phyloP scores from a whole-genome alignment of 1,140 invertebrate species.

The Venturia canescens region DNA sequence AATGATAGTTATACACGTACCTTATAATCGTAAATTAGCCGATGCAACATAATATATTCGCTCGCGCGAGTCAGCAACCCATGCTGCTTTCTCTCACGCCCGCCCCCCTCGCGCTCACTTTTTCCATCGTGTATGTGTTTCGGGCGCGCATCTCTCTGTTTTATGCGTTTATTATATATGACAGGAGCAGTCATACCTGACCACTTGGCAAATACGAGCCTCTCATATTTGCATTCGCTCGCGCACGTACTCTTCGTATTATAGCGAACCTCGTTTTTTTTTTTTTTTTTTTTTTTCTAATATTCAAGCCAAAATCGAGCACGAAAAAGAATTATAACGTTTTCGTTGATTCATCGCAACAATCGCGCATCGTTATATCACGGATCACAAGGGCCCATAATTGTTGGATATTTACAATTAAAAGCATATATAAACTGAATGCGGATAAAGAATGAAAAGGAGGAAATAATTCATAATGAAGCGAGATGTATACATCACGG shows the following conservation, averaged over 20 bases:
- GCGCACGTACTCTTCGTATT: background rate
- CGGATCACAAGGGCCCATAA: no score
- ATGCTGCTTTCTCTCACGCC: background rate
- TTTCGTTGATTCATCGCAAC: no score
- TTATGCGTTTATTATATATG: constrained; percentile 79
- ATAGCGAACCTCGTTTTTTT: background rate
- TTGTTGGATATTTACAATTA: no score
- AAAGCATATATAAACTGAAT: background rate
- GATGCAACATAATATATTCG: constrained; percentile 78
- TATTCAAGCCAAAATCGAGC: no score
- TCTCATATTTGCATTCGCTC: constrained; percentile 31
- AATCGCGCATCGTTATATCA: no score
- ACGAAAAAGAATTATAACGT: no score
- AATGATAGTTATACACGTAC: constrained; percentile 78
- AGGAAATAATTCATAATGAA: background rate
- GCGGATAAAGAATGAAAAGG: background rate
- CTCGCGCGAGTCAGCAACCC: constrained; percentile 58
- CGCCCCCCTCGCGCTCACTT: no score
- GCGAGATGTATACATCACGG: background rate
- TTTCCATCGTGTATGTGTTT: constrained; percentile 61
- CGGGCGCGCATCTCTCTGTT: constrained; percentile 77
- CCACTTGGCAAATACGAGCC: constrained; percentile 56
- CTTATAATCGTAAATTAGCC: constrained; percentile 79
- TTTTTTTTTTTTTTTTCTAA: no score
- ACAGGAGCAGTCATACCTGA: constrained; percentile 76